Evolutionary conservation across 2,113 vertebrate species (phyloP).

Genomic region (Phoenicopterus ruber): DNA sequence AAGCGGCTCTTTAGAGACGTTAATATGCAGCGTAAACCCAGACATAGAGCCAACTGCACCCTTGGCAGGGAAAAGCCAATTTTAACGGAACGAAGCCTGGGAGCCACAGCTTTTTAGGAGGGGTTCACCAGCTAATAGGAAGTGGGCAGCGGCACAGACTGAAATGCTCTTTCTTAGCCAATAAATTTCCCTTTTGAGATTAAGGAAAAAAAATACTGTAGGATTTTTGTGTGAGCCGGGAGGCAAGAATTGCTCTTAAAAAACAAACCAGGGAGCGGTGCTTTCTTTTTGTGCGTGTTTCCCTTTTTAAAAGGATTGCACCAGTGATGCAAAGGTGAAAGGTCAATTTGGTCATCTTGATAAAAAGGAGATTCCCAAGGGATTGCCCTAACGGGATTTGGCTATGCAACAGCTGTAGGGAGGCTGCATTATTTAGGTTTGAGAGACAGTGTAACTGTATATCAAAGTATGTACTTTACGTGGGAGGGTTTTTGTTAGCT

Average conservation of each 20-base stretch:
- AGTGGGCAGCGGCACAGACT: not conserved
- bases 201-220: not conserved
- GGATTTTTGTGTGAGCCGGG: not conserved
- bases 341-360: not conserved
- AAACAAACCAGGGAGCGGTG: too few species aligned
- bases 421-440: not conserved
- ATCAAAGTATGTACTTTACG: not conserved
- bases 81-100: not conserved
- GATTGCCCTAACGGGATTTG: too few species aligned
- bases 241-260: not conserved
- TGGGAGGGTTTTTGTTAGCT: not conserved
- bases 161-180: not conserved
- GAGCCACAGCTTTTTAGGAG: not conserved
- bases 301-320: not conserved
- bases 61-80: not conserved
- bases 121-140: not conserved
- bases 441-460: not conserved
- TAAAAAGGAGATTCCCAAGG: not conserved
- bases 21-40: not conserved
- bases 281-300: not conserved
- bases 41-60: not conserved
- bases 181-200: not conserved
- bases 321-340: not conserved
- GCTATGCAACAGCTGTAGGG: not conserved
- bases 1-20: not conserved